Conservation (phyloP, 2,113 vertebrate species). For the Microcebus ravelobensis region DNA sequence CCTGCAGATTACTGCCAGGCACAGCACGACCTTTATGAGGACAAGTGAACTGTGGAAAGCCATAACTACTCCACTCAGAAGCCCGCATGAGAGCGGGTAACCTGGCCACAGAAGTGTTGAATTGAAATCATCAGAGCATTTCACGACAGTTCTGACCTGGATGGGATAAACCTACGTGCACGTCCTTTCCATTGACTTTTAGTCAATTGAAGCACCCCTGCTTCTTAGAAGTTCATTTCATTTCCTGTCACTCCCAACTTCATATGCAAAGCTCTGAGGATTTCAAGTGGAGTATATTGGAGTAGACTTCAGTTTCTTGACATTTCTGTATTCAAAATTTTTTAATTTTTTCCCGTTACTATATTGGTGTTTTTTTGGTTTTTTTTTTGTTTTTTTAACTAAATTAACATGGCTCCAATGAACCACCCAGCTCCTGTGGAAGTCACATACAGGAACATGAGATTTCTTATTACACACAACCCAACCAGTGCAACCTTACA, state of each 20-base stretch:
- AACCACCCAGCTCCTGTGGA: conserved; percentile 95
- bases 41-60: conserved; percentile 93
- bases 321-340: conserved; percentile 82
- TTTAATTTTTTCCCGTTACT: conserved; percentile 75
- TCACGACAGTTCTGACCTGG: conserved; percentile 90
- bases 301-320: conserved; percentile 85
- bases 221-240: conserved; percentile 86
- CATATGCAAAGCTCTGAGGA: conserved; percentile 80
- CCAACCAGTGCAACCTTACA: conserved; percentile 95
- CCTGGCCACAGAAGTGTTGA: conserved; percentile 82
- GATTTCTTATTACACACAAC: conserved; percentile 97
- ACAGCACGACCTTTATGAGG: conserved; percentile 96
- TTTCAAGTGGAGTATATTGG: conserved; percentile 83
- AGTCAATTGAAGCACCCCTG: conserved; percentile 92
- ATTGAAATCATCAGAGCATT: conserved; percentile 85
- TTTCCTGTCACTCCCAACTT: conserved; percentile 80
- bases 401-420: conserved; percentile 92
- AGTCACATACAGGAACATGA: conserved; percentile 98
- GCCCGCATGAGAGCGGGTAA: conserved; percentile 85
- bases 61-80: conserved; percentile 87
- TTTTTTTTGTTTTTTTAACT: conserved; percentile 72
- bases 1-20: conserved; percentile 98
- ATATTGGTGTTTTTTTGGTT: neutral
- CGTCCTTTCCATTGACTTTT: conserved; percentile 92
- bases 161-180: conserved; percentile 93